A percentile compares a stretch with the other conserved stretches of the same genome.
These are phyloP conservation scores for Mesocentrotus franciscanus DNA, from an alignment of 53 echinoderm and acorn worm genomes.

Conservation along the genomic window DNA sequence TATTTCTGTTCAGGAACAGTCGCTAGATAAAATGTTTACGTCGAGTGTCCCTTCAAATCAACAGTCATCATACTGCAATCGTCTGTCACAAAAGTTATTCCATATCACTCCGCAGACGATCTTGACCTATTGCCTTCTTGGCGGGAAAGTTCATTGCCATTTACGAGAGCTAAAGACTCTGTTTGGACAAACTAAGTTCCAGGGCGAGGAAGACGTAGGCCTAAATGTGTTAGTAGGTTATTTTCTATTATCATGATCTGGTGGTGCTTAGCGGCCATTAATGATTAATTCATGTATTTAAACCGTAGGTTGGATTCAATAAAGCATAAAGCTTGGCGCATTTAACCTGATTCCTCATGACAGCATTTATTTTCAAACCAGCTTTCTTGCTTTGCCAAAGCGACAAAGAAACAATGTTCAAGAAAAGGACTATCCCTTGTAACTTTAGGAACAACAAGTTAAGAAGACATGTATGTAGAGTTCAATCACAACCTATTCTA, in stretches of 20 bases:
- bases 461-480: neutral
- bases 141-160: conserved; percentile 37
- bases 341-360: too few species aligned
- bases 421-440: neutral
- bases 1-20: neutral
- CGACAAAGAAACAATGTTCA: neutral
- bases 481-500: neutral
- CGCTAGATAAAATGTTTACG: neutral
- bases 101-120: neutral
- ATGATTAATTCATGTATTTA: too few species aligned
- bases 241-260: neutral
- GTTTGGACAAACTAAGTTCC: neutral
- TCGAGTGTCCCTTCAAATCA: neutral
- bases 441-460: too few species aligned
- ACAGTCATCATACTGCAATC: neutral
- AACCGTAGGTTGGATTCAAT: too few species aligned
- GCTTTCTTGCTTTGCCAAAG: neutral
- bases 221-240: too few species aligned
- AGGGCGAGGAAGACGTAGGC: neutral
- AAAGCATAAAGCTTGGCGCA: neutral
- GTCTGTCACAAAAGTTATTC: conserved; percentile 26
- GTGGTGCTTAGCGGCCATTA: neutral
- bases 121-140: neutral
- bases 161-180: neutral
- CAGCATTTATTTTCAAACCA: neutral